Conservation (phyloP, 23 tunicate genomes). For the Phallusia fumigata region DNA sequence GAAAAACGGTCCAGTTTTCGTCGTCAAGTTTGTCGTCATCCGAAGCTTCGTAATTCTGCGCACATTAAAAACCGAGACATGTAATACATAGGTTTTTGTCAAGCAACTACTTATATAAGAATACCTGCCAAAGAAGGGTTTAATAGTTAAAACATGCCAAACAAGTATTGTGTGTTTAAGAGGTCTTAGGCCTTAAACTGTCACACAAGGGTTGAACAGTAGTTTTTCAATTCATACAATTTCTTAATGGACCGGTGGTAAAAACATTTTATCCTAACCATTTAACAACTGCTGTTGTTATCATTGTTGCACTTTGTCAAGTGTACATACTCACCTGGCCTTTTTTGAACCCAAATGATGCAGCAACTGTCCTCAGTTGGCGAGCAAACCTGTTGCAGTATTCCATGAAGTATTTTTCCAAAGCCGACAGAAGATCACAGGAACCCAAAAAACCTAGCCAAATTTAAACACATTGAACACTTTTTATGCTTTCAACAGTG, state of each 20-base stretch:
- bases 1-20: slow-evolving; percentile 82
- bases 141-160: too few relatives aligned
- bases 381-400: slow-evolving; percentile 69
- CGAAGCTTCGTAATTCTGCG: background rate
- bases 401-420: slow-evolving; percentile 56
- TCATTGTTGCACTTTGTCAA: background rate
- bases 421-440: slow-evolving; percentile 30
- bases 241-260: too few relatives aligned
- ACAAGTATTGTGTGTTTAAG: too few relatives aligned
- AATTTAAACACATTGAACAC: slow-evolving; percentile 9
- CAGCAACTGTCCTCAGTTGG: slow-evolving; percentile 54
- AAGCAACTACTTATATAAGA: too few relatives aligned
- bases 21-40: slow-evolving; percentile 24
- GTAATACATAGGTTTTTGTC: too few relatives aligned
- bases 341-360: slow-evolving; percentile 39
- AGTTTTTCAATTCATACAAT: too few relatives aligned
- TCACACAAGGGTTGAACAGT: too few relatives aligned
- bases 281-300: too few relatives aligned
- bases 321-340: background rate
- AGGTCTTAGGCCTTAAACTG: too few relatives aligned
- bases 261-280: too few relatives aligned
- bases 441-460: slow-evolving; percentile 44
- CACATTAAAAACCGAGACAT: background rate
- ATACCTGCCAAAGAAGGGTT: too few relatives aligned
- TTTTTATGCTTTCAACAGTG: too few relatives aligned